Base-by-base conservation (phyloP, 2,797 vertebrate genomes). In the Peromyscus melanophrys region DNA sequence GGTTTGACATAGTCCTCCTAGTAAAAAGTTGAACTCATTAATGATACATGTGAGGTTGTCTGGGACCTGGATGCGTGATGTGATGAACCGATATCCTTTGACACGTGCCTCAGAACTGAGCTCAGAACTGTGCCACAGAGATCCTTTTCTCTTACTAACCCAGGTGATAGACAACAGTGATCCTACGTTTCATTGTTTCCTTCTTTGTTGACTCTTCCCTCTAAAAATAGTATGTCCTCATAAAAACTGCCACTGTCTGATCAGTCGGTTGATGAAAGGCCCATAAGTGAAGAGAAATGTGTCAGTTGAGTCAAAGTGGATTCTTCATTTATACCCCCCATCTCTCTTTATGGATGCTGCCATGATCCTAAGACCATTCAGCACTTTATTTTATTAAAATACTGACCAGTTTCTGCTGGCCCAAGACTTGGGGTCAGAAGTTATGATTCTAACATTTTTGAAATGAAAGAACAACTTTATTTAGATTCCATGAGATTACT, bases 321-420 rank as follows among this genome's bases (percentile, higher is more conserved):
- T 82, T 27, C 3, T 85, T 83, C 17, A 31, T 78, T 89, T 40
- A 34, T 1, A 14, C 1, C 8, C 77, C 8, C 77, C 76, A 52
- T 11, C 21, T 11, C 29, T 43, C 29, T 23, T 93, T 78, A 67
- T 31, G 92, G 57, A 76, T 10, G 1, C 1, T 59, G 12, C 21
- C 19, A 52, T 81, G 23, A 84, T 49, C 43, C 25, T 49, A 40
- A 25, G 17, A 88, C 13, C 19, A 25, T 43, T 87, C 27, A 82
- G 5, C 52, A 80, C 37, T 49, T 49, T 27, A 6, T 76, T 89
- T 82, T 17, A 86, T 19, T 40, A 31, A 59, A 90, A 77, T 37
- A 40, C 0, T 1, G 12, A 1, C 25, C 23, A 43, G 6, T 52
- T 4, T 59, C 57, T 87, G 4, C 25, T 29, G 85, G 13, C 0